These are phyloP conservation scores for Ephialtes manifestator DNA, from an alignment of 2,888 invertebrate species.

Conservation along the genomic window DNA sequence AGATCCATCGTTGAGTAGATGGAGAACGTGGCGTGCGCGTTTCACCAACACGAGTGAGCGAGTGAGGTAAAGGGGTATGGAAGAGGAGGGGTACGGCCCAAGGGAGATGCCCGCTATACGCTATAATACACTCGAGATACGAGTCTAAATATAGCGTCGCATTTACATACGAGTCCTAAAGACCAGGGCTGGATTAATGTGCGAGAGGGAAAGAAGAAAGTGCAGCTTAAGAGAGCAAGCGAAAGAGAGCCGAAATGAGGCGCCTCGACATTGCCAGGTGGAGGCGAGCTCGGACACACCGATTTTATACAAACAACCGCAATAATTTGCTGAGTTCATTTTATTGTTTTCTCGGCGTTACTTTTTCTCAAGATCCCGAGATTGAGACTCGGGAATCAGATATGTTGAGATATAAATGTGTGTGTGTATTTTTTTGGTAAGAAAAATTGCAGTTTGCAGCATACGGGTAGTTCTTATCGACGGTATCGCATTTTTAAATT, in stretches of 20 bases:
- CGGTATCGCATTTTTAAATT: too few relatives aligned
- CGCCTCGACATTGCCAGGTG: constrained; percentile 30
- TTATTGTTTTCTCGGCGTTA: background rate
- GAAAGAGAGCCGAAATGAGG: constrained; percentile 28
- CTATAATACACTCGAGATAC: constrained; percentile 80
- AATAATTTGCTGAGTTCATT: constrained; percentile 13
- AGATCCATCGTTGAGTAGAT: constrained; percentile 67
- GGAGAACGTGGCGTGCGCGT: constrained; percentile 54
- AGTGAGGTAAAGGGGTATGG: constrained; percentile 40
- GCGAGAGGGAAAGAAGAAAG: constrained; percentile 75
- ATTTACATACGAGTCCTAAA: constrained; percentile 85
- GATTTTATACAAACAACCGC: constrained; percentile 53
- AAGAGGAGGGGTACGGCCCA: constrained; percentile 48
- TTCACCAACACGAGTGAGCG: constrained; percentile 64
- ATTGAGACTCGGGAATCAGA: background rate
- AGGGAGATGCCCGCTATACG: constrained; percentile 68
- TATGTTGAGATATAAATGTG: background rate
- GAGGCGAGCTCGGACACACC: constrained; percentile 42
- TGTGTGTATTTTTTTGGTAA: background rate
- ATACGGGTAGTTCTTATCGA: too few relatives aligned
- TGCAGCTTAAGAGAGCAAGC: constrained; percentile 20
- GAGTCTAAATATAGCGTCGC: constrained; percentile 85
- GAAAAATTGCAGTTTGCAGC: too few relatives aligned
- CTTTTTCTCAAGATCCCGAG: background rate
- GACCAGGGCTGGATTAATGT: constrained; percentile 84